Base-by-base conservation (phyloP, 2,113 vertebrate species). In the Australoheros scitulus region DNA sequence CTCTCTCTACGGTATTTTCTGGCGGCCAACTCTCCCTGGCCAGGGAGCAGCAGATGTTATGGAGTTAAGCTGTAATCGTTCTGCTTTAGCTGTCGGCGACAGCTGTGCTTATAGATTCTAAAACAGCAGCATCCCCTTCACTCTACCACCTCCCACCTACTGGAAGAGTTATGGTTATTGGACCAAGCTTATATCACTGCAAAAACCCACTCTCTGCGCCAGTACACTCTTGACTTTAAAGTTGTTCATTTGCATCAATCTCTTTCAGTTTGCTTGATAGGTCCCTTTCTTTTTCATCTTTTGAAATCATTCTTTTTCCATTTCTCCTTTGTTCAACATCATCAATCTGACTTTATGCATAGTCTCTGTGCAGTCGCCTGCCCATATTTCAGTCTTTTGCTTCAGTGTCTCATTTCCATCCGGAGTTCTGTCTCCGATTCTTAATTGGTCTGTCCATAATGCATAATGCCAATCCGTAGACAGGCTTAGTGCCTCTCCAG, bases 61-160 rank as follows among this genome's bases (percentile, higher is more conserved):
- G 7, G 88, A 91, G 84, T 90, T 91, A 93, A 93, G 85, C 91
- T 87, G 82, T 87, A 90, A 89, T 92, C 82, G 74, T 87, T 93
- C 79, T 87, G 85, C 89, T 90, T 85, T 81, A 84, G 90, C 92
- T 89, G 68, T 76, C 38, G 87, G 89, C 79, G 87, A 90, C 89
- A 94, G 89, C 87, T 91, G 92, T 90, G 88, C 92, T 93, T 90
- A 87, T 90, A 76, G 82, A 86, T 91, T 89, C 87, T 91, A 65
- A 90, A 94, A 84, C 89, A 89, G 81, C 83, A 61, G 75, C 64
- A 32, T 81, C 80, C 50, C 74, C 84, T 89, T 65, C 83, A 65
- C 61, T 80, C 72, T 79, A 26, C 34, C 61, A 32, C 63, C 50
- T 75, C 68, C 32, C 61, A 61, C 60, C 80, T 61, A 75, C 76